phyloP scores from a whole-genome alignment of 2,888 invertebrate genomes.

The Leucozona laternaria region DNA sequence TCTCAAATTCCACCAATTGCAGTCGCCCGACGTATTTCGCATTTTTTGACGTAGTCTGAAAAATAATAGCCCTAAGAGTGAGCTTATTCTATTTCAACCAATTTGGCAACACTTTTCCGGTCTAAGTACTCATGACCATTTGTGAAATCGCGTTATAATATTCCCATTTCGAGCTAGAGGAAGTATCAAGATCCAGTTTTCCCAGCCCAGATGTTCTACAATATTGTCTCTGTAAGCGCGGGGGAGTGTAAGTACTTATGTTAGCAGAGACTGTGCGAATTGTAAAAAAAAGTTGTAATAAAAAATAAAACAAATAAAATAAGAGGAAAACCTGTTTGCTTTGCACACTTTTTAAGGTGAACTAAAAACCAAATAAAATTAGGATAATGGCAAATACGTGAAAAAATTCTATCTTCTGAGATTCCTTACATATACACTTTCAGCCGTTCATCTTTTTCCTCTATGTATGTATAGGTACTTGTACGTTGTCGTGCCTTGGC shows the following conservation, averaged over 20 bases:
- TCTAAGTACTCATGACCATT: constrained; percentile 32
- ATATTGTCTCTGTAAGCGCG: constrained; percentile 39
- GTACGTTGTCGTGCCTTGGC: not conserved
- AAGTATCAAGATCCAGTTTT: constrained; percentile 66
- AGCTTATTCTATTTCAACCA: not conserved
- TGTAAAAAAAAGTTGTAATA: constrained; percentile 4
- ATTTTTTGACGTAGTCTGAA: too few species aligned
- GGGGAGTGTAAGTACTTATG: not conserved
- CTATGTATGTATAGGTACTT: too few species aligned
- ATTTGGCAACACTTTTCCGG: not conserved
- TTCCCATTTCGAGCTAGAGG: constrained; percentile 39
- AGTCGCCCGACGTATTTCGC: too few species aligned
- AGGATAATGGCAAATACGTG: constrained; percentile 73
- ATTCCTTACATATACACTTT: not conserved
- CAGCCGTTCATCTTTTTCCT: not conserved
- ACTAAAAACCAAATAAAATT: constrained; percentile 60
- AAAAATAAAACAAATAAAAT: constrained; percentile 28
- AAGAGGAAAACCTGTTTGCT: constrained; percentile 59
- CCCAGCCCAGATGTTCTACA: constrained; percentile 23
- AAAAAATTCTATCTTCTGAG: constrained; percentile 40
- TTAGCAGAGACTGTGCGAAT: not conserved
- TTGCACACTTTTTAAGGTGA: constrained; percentile 42
- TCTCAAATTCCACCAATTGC: too few species aligned
- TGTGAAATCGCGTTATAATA: constrained; percentile 53
- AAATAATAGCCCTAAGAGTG: too few species aligned